These are phyloP conservation scores for Oreotragus oreotragus DNA, from an alignment of 2,113 vertebrate species.

Conservation along the genomic window DNA sequence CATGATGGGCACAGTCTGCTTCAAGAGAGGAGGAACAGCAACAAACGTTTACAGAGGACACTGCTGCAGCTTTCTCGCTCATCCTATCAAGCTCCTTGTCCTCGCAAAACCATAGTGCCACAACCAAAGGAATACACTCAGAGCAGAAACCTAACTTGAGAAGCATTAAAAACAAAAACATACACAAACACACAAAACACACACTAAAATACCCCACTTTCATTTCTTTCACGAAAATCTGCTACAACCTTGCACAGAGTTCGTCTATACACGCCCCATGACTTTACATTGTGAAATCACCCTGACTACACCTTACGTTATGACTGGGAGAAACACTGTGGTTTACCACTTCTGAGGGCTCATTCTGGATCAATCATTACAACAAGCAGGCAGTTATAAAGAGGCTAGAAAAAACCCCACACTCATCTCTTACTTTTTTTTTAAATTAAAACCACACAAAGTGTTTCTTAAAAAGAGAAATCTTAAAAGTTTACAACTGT, in stretches of 20 bases:
- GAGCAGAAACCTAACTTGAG: neutral
- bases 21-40: neutral
- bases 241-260: neutral
- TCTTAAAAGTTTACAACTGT: neutral
- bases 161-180: neutral
- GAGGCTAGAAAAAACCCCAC: neutral
- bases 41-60: neutral
- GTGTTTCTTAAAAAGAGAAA: slow-evolving; percentile 60
- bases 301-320: slow-evolving; percentile 39
- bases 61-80: neutral
- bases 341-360: slow-evolving; percentile 72
- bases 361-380: slow-evolving; percentile 38
- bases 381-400: slow-evolving; percentile 18
- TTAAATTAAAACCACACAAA: slow-evolving; percentile 55
- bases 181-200: neutral
- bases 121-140: neutral
- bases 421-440: neutral
- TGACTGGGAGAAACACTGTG: slow-evolving; percentile 66
- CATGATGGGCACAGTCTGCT: neutral
- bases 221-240: slow-evolving; percentile 20
- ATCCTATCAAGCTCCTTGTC: neutral
- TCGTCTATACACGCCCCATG: neutral
- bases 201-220: neutral
- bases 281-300: slow-evolving; percentile 32
- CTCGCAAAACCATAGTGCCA: neutral